Base-by-base conservation (phyloP, 2,888 invertebrate genomes). In the Heliconius ismenius region DNA sequence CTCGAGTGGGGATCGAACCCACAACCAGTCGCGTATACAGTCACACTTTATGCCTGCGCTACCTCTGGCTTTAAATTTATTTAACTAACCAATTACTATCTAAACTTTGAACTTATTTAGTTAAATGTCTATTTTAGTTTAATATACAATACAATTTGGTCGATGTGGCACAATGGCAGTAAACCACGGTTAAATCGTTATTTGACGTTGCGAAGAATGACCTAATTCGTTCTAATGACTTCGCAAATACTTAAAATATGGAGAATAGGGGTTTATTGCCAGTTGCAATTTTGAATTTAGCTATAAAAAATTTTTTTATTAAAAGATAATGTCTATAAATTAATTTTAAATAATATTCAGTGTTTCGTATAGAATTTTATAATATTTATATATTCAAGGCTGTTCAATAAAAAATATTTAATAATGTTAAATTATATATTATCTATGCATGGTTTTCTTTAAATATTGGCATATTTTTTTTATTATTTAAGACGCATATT, bases 31-130 rank as follows among this genome's bases (percentile, higher is more conserved):
- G 49, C 49, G 18, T 4, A 15, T 6, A 4, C 49, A 49, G 49
- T 18, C 18, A 49, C 43, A 49, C 18, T 18, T 49, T 18, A 49
- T 6, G 18, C 4, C 18, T 13, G 15, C 43, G 43, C 15, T 18
- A 49, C 49, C 2, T 18, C 7, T 49, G 15, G 15, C 18, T 6
- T 18, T 7, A 49, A 49, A 7, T 49, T 18, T 49, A 18, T 49
- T 78, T 79, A 72, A 78, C 78, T 79, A 79, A 80, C 74, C 84
- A 83, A 84, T 83, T 83, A 83, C 82, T 79, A 81, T 81, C 77
- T 79, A 78, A 65, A 77, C 60, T 36, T 39, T 43, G 24, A 43
- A 24, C 82, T 81, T 79, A 81, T 82, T 83, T 83, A 83, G 76
- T 77, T 63, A 77, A 81, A 80, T 81, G 78, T 76, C 76, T 80